phyloP scores from a whole-genome alignment of 2,888 invertebrate species.

The Cephus rjabovi region DNA sequence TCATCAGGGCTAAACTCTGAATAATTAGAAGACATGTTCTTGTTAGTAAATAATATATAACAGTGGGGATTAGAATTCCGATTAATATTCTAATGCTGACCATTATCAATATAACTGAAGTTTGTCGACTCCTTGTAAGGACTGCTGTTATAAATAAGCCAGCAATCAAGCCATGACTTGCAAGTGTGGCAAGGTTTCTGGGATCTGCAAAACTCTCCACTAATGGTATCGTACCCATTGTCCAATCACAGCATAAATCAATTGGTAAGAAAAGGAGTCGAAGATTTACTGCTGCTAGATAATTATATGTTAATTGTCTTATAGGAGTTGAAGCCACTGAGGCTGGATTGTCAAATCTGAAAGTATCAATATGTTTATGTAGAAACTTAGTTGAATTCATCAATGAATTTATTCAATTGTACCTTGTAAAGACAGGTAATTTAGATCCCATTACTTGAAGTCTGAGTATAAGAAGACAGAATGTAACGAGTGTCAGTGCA shows the following conservation, averaged over 20 bases:
- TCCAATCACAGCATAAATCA: constrained; percentile 97
- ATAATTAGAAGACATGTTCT: constrained; percentile 26
- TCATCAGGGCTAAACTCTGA: constrained; percentile 87
- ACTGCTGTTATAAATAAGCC: constrained; percentile 72
- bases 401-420: constrained; percentile 30
- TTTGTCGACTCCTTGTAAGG: constrained; percentile 72
- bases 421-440: constrained; percentile 93
- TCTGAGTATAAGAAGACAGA: constrained; percentile 83
- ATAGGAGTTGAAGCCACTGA: constrained; percentile 86
- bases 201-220: constrained; percentile 83
- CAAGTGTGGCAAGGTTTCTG: constrained; percentile 84
- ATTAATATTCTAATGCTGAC: constrained; percentile 63
- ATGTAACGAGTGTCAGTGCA: constrained; percentile 83
- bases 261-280: constrained; percentile 92
- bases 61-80: neutral
- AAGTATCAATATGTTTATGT: constrained; percentile 32
- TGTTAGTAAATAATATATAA: neutral
- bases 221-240: constrained; percentile 95
- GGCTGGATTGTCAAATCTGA: constrained; percentile 96
- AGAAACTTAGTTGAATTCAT: constrained; percentile 3
- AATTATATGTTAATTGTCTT: constrained; percentile 92
- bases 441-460: constrained; percentile 97
- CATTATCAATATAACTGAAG: constrained; percentile 78
- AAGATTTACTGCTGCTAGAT: constrained; percentile 89
- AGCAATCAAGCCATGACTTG: constrained; percentile 74